Conservation (phyloP, 2,797 vertebrate genomes). For the Chromobotia macracanthus region DNA sequence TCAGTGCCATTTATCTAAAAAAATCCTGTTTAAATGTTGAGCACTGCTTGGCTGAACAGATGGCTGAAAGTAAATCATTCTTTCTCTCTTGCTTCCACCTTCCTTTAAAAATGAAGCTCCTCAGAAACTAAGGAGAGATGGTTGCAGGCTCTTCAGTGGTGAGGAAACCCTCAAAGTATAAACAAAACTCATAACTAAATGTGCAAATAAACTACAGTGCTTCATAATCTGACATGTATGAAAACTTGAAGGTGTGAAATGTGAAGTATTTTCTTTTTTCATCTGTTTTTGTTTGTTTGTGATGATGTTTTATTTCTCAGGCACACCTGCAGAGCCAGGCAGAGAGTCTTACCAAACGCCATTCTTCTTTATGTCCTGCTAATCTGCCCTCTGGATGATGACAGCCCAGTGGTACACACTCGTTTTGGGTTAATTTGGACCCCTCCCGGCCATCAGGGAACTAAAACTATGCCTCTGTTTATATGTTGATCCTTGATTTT, state of each 20-base stretch:
- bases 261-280: not conserved
- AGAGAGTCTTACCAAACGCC: constrained; percentile 66
- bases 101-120: constrained; percentile 73
- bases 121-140: constrained; percentile 82
- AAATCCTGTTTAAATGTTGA: not conserved
- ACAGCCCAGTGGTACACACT: constrained; percentile 68
- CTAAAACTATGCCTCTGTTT: constrained; percentile 14
- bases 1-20: not conserved
- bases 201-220: no score
- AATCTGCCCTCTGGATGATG: constrained; percentile 59
- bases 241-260: not conserved
- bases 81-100: constrained; percentile 1
- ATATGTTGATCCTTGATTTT: not conserved
- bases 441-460: constrained; percentile 16
- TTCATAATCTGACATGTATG: not conserved
- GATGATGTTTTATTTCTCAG: constrained; percentile 57
- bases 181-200: no score
- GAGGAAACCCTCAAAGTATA: not conserved
- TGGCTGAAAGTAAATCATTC: not conserved
- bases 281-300: constrained; percentile 22
- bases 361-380: constrained; percentile 70
- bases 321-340: constrained; percentile 75
- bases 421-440: not conserved
- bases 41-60: no score
- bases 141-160: constrained; percentile 83